Evolutionary conservation across 1,140 invertebrate genomes (phyloP).

Genomic region (Diorhabda elongata): DNA sequence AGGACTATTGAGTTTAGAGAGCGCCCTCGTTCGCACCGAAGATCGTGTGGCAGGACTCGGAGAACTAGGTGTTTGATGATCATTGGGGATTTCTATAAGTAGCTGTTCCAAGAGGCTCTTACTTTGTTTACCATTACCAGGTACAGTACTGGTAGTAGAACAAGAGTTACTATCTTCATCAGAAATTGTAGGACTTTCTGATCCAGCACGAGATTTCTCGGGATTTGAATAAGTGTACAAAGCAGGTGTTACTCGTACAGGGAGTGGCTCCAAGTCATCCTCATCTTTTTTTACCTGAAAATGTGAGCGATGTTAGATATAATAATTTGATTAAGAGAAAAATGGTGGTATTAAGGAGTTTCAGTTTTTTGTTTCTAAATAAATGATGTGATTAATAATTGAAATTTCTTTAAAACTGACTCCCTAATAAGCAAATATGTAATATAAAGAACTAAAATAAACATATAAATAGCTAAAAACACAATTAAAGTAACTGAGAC

Average conservation of each 20-base stretch:
- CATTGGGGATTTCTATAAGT: conserved; percentile 70
- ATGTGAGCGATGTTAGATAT: background rate
- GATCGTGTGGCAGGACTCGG: conserved; percentile 40
- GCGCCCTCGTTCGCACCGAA: conserved; percentile 62
- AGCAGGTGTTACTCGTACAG: conserved; percentile 65
- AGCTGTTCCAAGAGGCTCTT: conserved; percentile 71
- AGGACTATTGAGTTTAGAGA: conserved; percentile 67
- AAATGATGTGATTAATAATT: too few relatives aligned
- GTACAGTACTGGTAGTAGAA: conserved; percentile 18
- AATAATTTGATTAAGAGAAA: too few relatives aligned
- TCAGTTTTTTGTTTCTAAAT: too few relatives aligned
- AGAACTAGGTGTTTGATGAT: conserved; percentile 35
- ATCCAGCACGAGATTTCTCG: conserved; percentile 50
- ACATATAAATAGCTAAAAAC: too few relatives aligned
- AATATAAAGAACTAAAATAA: too few relatives aligned
- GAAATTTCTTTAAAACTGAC: too few relatives aligned
- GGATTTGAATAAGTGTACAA: conserved; percentile 68
- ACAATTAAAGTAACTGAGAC: too few relatives aligned
- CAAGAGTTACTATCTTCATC: conserved; percentile 35
- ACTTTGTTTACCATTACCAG: conserved; percentile 27
- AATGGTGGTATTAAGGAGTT: too few relatives aligned
- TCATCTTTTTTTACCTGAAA: conserved; percentile 21
- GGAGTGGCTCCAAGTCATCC: conserved; percentile 51
- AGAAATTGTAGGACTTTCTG: conserved; percentile 28
- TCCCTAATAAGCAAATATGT: too few relatives aligned